Evolutionary conservation across 2,797 vertebrate species (phyloP).

Genomic region (Crax fasciolata): DNA sequence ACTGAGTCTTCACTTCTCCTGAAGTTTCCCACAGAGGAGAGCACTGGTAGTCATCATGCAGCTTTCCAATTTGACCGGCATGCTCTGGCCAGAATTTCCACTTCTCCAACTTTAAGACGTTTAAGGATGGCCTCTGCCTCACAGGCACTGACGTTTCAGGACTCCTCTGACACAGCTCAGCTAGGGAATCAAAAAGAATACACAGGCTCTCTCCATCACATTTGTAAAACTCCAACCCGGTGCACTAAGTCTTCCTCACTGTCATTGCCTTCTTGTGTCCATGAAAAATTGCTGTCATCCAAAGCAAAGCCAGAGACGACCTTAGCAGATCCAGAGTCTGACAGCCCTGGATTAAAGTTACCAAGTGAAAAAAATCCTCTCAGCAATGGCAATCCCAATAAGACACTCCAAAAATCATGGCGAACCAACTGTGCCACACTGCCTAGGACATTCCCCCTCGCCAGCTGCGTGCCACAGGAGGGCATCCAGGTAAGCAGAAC

Average conservation of each 20-base stretch:
- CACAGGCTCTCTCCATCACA: not conserved
- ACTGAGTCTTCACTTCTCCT: not conserved
- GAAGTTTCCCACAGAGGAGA: constrained; percentile 46
- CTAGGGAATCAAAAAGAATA: not conserved
- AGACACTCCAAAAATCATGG: not conserved
- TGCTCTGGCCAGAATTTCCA: constrained; percentile 89
- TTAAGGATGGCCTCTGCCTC: constrained; percentile 83
- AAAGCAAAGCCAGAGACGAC: constrained; percentile 3
- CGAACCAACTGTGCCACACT: not conserved
- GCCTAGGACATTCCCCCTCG: rapidly evolving
- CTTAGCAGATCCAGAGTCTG: not conserved
- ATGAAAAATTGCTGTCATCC: not conserved
- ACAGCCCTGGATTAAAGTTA: not conserved
- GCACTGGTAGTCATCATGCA: constrained; percentile 18
- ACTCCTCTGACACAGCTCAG: not conserved
- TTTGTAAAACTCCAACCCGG: constrained; percentile 22
- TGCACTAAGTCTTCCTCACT: not conserved
- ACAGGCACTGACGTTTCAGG: constrained; percentile 33
- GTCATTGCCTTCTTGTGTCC: not conserved
- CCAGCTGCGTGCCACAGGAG: not conserved
- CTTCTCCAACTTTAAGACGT: constrained; percentile 90
- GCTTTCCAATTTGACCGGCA: constrained; percentile 89
- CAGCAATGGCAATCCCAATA: not conserved
- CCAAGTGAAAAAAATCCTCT: not conserved
- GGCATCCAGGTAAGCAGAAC: constrained; percentile 39